A percentile compares a stretch with the other conserved stretches of the same genome.
phyloP scores from a whole-genome alignment of 2,888 invertebrate genomes.

The Pandemis corylana region DNA sequence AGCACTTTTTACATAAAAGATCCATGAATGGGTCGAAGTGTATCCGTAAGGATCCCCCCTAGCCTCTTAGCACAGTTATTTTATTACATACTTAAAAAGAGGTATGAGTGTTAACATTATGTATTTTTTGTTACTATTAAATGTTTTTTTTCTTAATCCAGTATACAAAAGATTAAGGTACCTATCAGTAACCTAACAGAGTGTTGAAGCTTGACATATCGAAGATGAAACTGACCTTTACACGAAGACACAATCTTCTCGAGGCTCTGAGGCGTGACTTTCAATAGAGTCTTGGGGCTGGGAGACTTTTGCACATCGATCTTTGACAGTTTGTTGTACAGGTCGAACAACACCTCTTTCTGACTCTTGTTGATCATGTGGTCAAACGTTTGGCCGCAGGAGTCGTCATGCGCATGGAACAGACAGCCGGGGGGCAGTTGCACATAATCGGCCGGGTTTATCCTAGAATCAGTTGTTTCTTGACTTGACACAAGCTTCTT shows the following conservation, averaged over 20 bases:
- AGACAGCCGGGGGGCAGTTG: conserved; percentile 75
- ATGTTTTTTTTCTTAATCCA: too few relatives aligned
- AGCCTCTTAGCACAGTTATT: too few relatives aligned
- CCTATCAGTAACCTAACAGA: too few relatives aligned
- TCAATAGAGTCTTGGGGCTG: conserved; percentile 69
- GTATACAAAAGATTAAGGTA: too few relatives aligned
- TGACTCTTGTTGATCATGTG: conserved; percentile 81
- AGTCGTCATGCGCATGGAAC: conserved; percentile 70
- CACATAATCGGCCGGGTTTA: conserved; percentile 66
- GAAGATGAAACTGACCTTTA: conserved; percentile 62
- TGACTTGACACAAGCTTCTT: too few relatives aligned
- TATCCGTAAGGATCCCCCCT: too few relatives aligned
- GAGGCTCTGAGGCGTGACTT: conserved; percentile 79
- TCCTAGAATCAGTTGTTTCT: conserved; percentile 50
- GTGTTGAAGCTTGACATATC: not conserved
- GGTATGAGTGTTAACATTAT: too few relatives aligned
- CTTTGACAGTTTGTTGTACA: conserved; percentile 78
- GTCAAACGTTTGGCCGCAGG: conserved; percentile 73
- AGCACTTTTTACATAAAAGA: too few relatives aligned
- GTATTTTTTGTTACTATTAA: too few relatives aligned
- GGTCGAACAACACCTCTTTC: conserved; percentile 80
- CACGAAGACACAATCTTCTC: conserved; percentile 75
- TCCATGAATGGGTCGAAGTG: too few relatives aligned
- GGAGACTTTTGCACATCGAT: conserved; percentile 77
- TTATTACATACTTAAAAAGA: too few relatives aligned